Evolutionary conservation across 23 tunicate species (phyloP).

Genomic region (Clavelina lepadiformis): DNA sequence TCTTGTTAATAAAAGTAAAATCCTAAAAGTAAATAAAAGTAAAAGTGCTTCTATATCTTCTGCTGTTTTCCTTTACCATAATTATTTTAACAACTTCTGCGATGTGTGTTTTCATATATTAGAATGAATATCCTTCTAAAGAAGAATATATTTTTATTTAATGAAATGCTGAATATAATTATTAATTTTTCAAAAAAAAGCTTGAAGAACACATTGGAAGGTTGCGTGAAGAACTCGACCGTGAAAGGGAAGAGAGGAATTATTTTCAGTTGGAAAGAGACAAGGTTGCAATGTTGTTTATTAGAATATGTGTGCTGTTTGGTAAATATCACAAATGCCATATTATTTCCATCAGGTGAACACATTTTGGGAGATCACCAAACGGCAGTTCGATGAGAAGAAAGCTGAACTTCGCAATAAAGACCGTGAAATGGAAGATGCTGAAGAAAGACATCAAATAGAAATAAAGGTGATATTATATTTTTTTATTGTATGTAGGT

Average conservation of each 20-base stretch:
- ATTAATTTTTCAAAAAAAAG: conserved; percentile 17
- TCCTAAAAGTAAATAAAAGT: too few species aligned
- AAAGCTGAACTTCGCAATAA: conserved; percentile 95
- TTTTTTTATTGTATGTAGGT: too few species aligned
- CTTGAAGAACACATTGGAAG: conserved; percentile 90
- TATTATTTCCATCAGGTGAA: conserved; percentile 44
- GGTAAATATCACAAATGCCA: not conserved
- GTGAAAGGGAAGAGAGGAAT: conserved; percentile 96
- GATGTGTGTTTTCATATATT: too few species aligned
- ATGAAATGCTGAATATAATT: not conserved
- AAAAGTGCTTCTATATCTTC: too few species aligned
- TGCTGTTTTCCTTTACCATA: too few species aligned
- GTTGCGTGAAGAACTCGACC: conserved; percentile 83
- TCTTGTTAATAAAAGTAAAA: too few species aligned
- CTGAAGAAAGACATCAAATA: conserved; percentile 98
- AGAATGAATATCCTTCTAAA: too few species aligned
- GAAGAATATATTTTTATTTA: not conserved
- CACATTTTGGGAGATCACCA: conserved; percentile 99
- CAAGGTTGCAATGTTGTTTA: conserved; percentile 50
- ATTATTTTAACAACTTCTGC: too few species aligned
- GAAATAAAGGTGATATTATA: conserved; percentile 92
- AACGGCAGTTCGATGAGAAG: conserved; percentile 93
- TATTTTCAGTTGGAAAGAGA: conserved; percentile 96
- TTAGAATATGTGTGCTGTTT: not conserved
- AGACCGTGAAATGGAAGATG: conserved; percentile 99